Evolutionary conservation across 2,888 invertebrate species (phyloP), one percentile per base, ranked within the genome.

Genomic region (Laothoe populi): DNA sequence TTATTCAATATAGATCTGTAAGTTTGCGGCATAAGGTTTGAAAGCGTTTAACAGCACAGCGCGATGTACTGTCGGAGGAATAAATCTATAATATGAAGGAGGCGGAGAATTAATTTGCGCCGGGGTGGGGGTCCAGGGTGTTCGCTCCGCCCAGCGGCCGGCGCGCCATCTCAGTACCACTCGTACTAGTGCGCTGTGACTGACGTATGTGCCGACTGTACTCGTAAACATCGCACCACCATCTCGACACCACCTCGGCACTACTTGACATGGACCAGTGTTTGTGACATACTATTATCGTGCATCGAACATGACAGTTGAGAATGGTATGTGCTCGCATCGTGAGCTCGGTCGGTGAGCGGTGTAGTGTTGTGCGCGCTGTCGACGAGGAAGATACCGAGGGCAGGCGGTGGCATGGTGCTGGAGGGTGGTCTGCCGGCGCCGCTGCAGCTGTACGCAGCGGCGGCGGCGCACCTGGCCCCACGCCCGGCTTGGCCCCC

Each of bases 401-500:
- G 81, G 65, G 82, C 77, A 64, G 71, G 78, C 68, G 75, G 83
- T 80, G 82, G 86, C 75, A 95, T 95, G 95, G 95, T 95, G 89
- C 87, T 95, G 82, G 95, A 95, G 82, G 93, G 89, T 85, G 95
- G 95, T 74, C 86, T 96, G 88, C 95, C 95, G 89, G 94, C 95
- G 83, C 95, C 95, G 79, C 88, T 95, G 85, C 95, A 95, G 81
- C 88, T 95, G 73, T 95, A 95, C 83, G 95, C 95, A 78, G 95
- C 95, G 82, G 95, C 95, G 76, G 95, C 95, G 78, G 95, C 95
- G 83, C 95, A 92, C 78, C 86, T 86, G 78, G 87, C 88, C 65
- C 90, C 93, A 66, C 82, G 93, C 63, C 94, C 95, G 65, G 89
- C 94, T 64, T 95, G 95, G 90, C 93, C 95, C 68, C 95, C 95